phyloP scores from a whole-genome alignment of 2,888 invertebrate species.

The Caenorhabditis imperialis region DNA sequence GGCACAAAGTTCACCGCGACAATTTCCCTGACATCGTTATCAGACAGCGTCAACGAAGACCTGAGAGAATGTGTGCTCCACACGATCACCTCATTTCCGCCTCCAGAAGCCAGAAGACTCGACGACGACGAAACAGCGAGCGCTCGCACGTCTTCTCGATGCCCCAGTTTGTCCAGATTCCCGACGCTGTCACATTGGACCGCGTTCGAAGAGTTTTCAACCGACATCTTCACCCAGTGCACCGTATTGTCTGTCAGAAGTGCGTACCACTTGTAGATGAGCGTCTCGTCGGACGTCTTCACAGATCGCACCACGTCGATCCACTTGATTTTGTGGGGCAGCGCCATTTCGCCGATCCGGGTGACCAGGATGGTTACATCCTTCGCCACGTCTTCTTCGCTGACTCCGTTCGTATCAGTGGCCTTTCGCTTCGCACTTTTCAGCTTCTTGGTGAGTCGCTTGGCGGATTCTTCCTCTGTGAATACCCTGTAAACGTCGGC shows the following conservation, averaged over 20 bases:
- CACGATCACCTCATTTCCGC: conserved; percentile 82
- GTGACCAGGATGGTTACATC: conserved; percentile 74
- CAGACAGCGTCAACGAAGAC: conserved; percentile 84
- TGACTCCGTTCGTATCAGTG: conserved; percentile 27
- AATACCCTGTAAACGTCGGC: conserved; percentile 90
- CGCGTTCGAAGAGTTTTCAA: conserved; percentile 59
- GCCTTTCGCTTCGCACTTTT: conserved; percentile 78
- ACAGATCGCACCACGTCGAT: conserved; percentile 65
- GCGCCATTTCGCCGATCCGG: conserved; percentile 82
- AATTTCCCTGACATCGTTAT: conserved; percentile 83
- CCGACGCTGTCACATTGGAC: conserved; percentile 49
- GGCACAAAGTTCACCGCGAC: conserved; percentile 87
- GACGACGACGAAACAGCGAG: conserved; percentile 91
- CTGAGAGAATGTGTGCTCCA: conserved; percentile 85
- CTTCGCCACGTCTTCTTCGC: conserved; percentile 61
- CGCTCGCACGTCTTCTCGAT: conserved; percentile 90
- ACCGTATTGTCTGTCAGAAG: conserved; percentile 70
- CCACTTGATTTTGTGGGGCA: conserved; percentile 73
- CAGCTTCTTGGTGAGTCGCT: conserved; percentile 87
- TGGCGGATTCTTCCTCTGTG: conserved; percentile 85
- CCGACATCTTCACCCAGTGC: conserved; percentile 61
- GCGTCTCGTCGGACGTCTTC: conserved; percentile 26
- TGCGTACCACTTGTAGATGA: conserved; percentile 53
- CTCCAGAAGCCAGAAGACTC: conserved; percentile 80
- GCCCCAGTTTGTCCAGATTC: conserved; percentile 82